phyloP scores from a whole-genome alignment of 53 echinoderm and acorn worm species.

The Astropecten irregularis region DNA sequence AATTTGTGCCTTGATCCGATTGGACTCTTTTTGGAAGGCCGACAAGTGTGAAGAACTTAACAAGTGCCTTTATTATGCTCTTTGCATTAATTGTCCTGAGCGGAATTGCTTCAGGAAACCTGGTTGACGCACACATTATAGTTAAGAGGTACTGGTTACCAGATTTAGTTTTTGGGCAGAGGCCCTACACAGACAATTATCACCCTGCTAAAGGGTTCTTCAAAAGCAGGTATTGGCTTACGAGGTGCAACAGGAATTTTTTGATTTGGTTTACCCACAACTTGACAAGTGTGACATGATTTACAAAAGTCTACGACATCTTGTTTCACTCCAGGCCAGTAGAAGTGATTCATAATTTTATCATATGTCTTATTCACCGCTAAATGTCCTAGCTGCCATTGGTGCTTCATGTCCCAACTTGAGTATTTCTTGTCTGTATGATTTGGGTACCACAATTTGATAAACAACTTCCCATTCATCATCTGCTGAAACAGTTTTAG shows the following conservation, averaged over 20 bases:
- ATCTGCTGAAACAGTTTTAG: conserved; percentile 27
- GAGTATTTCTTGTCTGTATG: conserved; percentile 41
- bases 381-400: conserved; percentile 49
- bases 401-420: conserved; percentile 27
- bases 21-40: conserved; percentile 35
- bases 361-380: conserved; percentile 56
- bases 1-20: conserved; percentile 42
- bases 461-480: conserved; percentile 38
- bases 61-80: conserved; percentile 38
- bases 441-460: conserved; percentile 49
- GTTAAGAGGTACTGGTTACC: conserved; percentile 69
- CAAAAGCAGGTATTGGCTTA: conserved; percentile 58
- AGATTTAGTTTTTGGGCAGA: conserved; percentile 46
- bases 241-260: conserved; percentile 58
- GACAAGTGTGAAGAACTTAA: conserved; percentile 54
- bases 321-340: conserved; percentile 26
- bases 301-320: conserved; percentile 31
- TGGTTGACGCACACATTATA: conserved; percentile 71
- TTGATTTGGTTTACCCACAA: conserved; percentile 61
- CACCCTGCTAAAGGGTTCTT: conserved; percentile 59
- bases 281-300: conserved; percentile 41
- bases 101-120: conserved; percentile 78
- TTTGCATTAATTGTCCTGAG: conserved; percentile 63
- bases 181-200: conserved; percentile 65
- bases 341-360: conserved; percentile 41